Evolutionary conservation across 2,888 invertebrate genomes (phyloP).

Genomic region (Xestoiulus laeticollis): DNA sequence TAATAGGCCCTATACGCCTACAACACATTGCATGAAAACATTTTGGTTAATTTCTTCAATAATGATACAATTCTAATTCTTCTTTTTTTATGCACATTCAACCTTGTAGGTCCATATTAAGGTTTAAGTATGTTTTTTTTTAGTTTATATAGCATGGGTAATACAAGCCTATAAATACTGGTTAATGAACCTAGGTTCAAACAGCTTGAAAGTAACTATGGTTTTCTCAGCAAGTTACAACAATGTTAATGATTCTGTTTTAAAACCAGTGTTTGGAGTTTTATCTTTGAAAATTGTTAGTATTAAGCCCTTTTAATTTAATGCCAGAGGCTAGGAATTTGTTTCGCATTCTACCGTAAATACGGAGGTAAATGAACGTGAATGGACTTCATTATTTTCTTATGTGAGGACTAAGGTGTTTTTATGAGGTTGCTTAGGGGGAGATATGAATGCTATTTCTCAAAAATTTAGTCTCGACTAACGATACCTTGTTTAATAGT

Average conservation of each 20-base stretch:
- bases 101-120: too few species aligned
- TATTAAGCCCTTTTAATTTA: background rate
- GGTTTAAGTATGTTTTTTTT: too few species aligned
- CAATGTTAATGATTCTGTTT: background rate
- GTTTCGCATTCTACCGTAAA: constrained; percentile 15
- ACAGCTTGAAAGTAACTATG: background rate
- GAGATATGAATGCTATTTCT: background rate
- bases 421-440: background rate
- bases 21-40: too few species aligned
- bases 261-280: background rate
- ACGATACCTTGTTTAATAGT: background rate
- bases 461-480: background rate
- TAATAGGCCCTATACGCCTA: too few species aligned
- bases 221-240: background rate
- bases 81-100: too few species aligned
- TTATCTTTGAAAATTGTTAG: background rate
- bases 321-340: background rate
- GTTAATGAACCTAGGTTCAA: background rate
- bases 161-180: too few species aligned
- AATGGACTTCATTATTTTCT: background rate
- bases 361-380: constrained; percentile 29
- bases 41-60: too few species aligned
- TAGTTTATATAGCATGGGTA: too few species aligned
- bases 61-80: too few species aligned
- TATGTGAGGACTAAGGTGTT: background rate